These are phyloP conservation scores for Prenolepis imparis DNA, from an alignment of 2,888 invertebrate species.

Conservation along the genomic window DNA sequence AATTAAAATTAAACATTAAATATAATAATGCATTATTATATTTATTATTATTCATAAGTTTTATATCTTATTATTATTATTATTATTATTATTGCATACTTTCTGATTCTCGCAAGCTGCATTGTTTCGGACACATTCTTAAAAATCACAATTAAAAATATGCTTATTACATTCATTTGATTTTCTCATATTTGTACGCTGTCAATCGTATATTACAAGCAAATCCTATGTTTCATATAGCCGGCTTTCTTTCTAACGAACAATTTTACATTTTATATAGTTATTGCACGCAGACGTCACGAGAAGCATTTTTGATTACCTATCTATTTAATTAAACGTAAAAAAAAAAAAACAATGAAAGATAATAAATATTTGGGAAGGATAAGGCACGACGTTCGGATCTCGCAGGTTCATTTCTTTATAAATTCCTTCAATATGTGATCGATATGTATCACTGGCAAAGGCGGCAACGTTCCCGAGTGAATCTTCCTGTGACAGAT, in stretches of 20 bases:
- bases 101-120: not conserved
- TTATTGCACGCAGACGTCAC: not conserved
- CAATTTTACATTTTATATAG: not conserved
- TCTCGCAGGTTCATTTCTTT: conserved; percentile 55
- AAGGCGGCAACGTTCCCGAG: conserved; percentile 68
- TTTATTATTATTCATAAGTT: not conserved
- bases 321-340: not conserved
- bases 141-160: not conserved
- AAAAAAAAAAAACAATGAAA: not conserved
- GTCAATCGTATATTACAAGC: not conserved
- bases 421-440: conserved; percentile 70
- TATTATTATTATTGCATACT: not conserved
- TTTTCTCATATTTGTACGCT: not conserved
- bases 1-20: no score
- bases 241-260: not conserved
- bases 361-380: not conserved
- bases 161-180: not conserved
- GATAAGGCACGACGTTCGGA: not conserved
- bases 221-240: not conserved
- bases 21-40: not conserved
- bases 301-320: not conserved
- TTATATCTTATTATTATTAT: not conserved
- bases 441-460: conserved; percentile 74
- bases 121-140: not conserved
- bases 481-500: conserved; percentile 78